Base-by-base conservation (phyloP, 2,113 vertebrate species). In the Grallaria varia region DNA sequence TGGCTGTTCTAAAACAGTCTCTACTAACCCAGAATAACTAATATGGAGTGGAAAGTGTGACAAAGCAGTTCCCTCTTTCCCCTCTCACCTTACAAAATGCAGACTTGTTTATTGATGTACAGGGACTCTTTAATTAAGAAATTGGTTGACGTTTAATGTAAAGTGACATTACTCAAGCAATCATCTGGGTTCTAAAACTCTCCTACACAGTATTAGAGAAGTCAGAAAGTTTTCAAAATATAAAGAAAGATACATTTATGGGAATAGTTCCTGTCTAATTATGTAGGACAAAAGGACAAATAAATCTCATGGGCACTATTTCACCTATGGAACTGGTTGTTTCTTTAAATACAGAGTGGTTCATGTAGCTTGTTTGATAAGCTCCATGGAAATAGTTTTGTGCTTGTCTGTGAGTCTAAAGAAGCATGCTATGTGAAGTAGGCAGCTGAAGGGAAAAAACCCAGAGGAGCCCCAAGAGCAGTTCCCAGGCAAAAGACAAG, bases 371-470 rank as follows among this genome's bases (percentile, higher is more conserved):
- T 63, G 28, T 63, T 42, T 68, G 33, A 72, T 47, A 79, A 89
- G 23, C 17, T 78, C 19, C 24, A 3, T 63, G 12, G 47, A 79
- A 68, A 39, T 63, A 50, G 35, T 64, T 73, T 63, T 58, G 13
- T 76, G 5, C 14, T 68, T 83, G 33, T 3, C 49, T 59, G 7
- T 37, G 27, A 59, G 23, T 87, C 30, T 72, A 18, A 77, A 58
- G 42, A 27, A 58, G 19, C 3, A 2, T 1, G 0, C 37, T 2
- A 0, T 7, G 0, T 49, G 56, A 79, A 31, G 9, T 63, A 27
- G 52, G 18, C 21, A 62, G 24, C 20, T 63, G 42, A 67, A 90
- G 14, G 19, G 8, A 58, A 11, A 28, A 71, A n/a, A 56, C 84
- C 28, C 45, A 49, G 25, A 75, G 62, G 30, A 82, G 4, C 4